Evolutionary conservation across 1,140 invertebrate genomes (phyloP), one percentile per base, ranked within the genome.

Genomic region (Calosoma granatense): DNA sequence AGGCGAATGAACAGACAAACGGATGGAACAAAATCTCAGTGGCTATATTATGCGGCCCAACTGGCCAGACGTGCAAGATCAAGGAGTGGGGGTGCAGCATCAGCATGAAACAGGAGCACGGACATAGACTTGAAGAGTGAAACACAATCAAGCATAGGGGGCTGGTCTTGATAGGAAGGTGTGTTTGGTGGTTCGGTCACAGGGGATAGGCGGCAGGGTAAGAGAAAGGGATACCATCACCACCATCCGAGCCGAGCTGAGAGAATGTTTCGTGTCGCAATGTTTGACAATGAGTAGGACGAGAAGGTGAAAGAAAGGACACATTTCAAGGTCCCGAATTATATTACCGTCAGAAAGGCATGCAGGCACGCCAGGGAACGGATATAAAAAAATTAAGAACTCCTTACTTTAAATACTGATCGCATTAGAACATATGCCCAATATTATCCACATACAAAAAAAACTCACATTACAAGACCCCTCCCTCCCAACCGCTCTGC

Each of bases 361-460:
- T 21, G 52, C 59, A 36, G 43, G 15, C 51, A 20, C 47, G 43
- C 15, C 20, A 15, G 12, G n/a, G 26, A 47, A 47, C 41, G 41
- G 41, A 47, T 47, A 17, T 47, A 47, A 47, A 47, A n/a, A 47
- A 47, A 47, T 47, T 47, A 47, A 47, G 9, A 47, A 47, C 41
- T 47, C 15, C 41, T 9, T 47, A 17, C 41, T 12, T 47, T 12
- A 47, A 47, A 47, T 47, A 17, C 41, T 17, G 41, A 47, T 47
- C 41, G 41, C 41, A 47, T 47, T 47, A 47, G 41, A 47, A 47
- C 41, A 47, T 17, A 47, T 47, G 41, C 15, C 41, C 17, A 17
- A 36, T 66, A 69, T 69, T 69, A 61, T 65, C 62, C 56, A 41
- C 59, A 67, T 68, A 68, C 67, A 69, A 69, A 66, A 62, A 62